Percentiles rank a stretch among this genome's conserved stretches.
Evolutionary conservation across 2,113 vertebrate species (phyloP).

Genomic region (Guaruba guarouba): DNA sequence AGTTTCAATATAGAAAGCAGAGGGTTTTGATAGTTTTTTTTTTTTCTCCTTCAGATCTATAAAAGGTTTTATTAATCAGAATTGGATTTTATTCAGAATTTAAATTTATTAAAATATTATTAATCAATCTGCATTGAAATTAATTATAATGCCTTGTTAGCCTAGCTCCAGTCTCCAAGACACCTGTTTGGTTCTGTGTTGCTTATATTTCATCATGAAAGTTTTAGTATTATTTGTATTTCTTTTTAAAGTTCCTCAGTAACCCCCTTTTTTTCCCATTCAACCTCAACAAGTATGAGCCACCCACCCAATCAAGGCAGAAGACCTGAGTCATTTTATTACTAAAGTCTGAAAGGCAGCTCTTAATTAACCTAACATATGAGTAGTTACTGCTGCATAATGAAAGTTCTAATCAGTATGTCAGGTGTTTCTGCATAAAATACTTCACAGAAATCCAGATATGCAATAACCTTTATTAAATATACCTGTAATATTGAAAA

Average conservation of each 20-base stretch:
- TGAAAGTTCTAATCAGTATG: neutral
- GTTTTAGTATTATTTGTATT: neutral
- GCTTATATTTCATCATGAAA: neutral
- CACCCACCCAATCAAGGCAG: neutral
- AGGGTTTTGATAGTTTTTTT: rapidly evolving
- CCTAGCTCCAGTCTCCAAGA: neutral
- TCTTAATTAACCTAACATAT: neutral
- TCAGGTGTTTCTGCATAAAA: neutral
- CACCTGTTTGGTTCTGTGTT: neutral
- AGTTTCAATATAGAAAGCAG: neutral
- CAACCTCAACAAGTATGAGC: neutral
- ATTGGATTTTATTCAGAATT: neutral
- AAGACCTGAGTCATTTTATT: neutral
- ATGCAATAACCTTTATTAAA: neutral
- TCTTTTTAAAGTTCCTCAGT: neutral
- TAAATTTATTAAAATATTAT: neutral
- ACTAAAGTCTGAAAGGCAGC: neutral
- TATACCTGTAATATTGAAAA: neutral
- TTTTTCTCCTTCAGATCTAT: neutral
- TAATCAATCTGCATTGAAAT: neutral
- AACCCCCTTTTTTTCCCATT: neutral
- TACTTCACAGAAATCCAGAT: neutral
- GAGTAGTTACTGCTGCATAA: neutral
- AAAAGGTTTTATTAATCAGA: neutral
- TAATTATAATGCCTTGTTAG: neutral